Evolutionary conservation across 2,797 vertebrate genomes (phyloP).

Genomic region (Rallus crepitans): DNA sequence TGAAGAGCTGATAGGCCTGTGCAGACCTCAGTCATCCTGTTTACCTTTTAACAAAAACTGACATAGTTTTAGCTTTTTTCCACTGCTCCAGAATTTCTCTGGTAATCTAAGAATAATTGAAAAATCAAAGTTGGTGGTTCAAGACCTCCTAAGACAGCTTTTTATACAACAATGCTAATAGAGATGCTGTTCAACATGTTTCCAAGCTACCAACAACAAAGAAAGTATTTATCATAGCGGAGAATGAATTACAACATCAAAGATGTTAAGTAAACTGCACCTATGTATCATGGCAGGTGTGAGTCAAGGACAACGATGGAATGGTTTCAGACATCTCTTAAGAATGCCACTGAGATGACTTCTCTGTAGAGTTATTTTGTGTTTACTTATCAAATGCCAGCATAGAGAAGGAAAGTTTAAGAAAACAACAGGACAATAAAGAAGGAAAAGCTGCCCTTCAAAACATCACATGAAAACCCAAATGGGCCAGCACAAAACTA

Average conservation of each 20-base stretch:
- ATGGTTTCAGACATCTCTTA: background rate
- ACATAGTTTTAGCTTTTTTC: background rate
- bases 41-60: background rate
- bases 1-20: background rate
- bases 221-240: background rate
- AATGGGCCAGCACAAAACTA: background rate
- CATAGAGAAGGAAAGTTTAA: background rate
- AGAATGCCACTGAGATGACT: background rate
- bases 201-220: background rate
- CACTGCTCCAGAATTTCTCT: background rate
- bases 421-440: background rate
- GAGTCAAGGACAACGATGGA: background rate
- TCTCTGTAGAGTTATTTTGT: background rate
- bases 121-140: constrained; percentile 43
- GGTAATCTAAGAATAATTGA: background rate
- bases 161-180: constrained; percentile 11
- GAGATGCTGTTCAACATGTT: background rate
- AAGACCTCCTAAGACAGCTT: constrained; percentile 9
- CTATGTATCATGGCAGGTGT: background rate
- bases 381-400: background rate
- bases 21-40: background rate
- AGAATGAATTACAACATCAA: background rate
- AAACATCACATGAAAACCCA: background rate
- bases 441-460: background rate
- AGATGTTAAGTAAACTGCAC: background rate